Conservation (phyloP, 2,113 vertebrate species). For the Danionella cerebrum region DNA sequence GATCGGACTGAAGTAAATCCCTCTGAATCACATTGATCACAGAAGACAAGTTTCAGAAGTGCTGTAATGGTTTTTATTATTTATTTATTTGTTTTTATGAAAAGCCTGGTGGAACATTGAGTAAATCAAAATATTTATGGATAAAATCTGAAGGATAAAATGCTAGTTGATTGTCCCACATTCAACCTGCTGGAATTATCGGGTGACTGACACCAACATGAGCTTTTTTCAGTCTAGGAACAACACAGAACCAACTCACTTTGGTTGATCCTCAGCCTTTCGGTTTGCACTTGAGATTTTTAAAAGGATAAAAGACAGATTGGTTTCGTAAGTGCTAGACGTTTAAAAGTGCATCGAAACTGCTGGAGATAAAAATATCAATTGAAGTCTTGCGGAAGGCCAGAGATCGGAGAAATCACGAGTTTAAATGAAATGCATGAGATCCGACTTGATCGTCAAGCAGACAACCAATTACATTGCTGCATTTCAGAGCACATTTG, state of each 20-base stretch:
- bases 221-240: background rate
- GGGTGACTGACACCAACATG: background rate
- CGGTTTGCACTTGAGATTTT: background rate
- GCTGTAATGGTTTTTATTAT: constrained; percentile 35
- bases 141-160: constrained; percentile 11
- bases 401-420: no score
- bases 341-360: constrained; percentile 9
- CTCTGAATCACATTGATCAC: no score
- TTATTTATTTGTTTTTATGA: constrained; percentile 38
- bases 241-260: constrained; percentile 9
- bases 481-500: no score
- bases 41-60: background rate
- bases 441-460: no score
- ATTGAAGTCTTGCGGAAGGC: no score
- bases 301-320: background rate
- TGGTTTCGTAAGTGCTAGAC: background rate
- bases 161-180: constrained; percentile 18
- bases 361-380: no score
- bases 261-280: constrained; percentile 9
- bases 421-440: no score
- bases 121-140: background rate
- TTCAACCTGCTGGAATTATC: background rate
- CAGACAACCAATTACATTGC: no score
- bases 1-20: no score
- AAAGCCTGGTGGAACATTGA: constrained; percentile 13